Evolutionary conservation across 2,113 vertebrate genomes (phyloP).

Genomic region (Megalops atlanticus): DNA sequence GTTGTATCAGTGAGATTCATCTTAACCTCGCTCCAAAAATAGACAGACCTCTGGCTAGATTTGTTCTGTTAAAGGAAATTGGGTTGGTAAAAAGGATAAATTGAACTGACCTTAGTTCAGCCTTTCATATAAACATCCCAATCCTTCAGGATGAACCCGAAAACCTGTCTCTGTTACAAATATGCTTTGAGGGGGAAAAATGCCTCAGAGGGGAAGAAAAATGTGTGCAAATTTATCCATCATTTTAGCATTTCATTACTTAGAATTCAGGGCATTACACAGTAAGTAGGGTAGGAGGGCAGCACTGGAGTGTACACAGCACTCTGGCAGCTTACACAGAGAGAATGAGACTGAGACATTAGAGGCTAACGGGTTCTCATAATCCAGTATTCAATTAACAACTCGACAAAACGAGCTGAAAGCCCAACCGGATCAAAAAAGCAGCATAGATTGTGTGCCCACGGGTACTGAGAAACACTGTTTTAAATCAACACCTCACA

Average conservation of each 20-base stretch:
- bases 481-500: background rate
- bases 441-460: background rate
- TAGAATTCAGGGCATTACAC: background rate
- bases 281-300: background rate
- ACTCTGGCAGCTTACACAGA: no score
- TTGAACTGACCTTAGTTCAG: slow-evolving; percentile 11
- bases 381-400: no score
- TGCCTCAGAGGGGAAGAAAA: no score
- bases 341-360: no score
- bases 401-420: no score
- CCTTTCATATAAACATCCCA: background rate
- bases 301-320: background rate
- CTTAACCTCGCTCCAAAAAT: slow-evolving; percentile 7
- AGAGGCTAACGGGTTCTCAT: no score
- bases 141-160: background rate
- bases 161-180: background rate
- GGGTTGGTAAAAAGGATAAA: slow-evolving; percentile 9
- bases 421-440: no score
- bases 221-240: background rate
- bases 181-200: background rate
- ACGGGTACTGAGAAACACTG: background rate
- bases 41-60: slow-evolving; percentile 11
- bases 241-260: background rate
- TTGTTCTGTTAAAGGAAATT: slow-evolving; percentile 10
- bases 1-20: slow-evolving; percentile 5